Percentiles rank a stretch among this genome's conserved stretches.
These are phyloP conservation scores for Acrobasis consociella DNA, from an alignment of 2,888 invertebrate genomes.

Conservation along the genomic window DNA sequence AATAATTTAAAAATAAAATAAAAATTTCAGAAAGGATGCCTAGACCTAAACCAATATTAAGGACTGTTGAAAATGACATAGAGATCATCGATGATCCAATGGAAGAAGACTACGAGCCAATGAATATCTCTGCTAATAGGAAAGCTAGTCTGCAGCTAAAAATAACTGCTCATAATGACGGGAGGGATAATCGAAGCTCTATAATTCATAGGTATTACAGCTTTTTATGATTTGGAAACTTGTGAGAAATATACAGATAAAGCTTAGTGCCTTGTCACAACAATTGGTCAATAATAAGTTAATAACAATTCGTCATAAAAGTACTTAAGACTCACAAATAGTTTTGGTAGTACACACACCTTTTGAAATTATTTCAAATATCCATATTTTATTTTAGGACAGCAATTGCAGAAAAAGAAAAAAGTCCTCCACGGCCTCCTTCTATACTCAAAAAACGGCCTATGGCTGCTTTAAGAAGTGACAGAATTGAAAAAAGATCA, in stretches of 20 bases:
- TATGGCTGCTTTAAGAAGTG: conserved; percentile 67
- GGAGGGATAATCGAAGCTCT: conserved; percentile 45
- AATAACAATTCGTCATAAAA: too few species aligned
- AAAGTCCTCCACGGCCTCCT: conserved; percentile 70
- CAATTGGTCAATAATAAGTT: too few species aligned
- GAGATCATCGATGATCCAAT: conserved; percentile 71
- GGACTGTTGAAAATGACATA: conserved; percentile 76
- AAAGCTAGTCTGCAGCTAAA: conserved; percentile 70
- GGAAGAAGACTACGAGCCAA: conserved; percentile 55
- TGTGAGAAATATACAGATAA: too few species aligned
- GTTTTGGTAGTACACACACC: too few species aligned
- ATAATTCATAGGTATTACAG: conserved; percentile 47
- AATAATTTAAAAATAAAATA: too few species aligned
- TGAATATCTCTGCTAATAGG: conserved; percentile 50
- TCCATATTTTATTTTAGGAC: conserved; percentile 43
- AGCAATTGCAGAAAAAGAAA: conserved; percentile 54
- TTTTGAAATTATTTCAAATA: not conserved
- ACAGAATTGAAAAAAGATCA: conserved; percentile 57
- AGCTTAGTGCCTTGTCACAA: too few species aligned
- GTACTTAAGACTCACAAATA: too few species aligned
- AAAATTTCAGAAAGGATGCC: conserved; percentile 41
- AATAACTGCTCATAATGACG: conserved; percentile 71
- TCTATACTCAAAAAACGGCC: conserved; percentile 79
- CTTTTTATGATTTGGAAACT: too few species aligned
- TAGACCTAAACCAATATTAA: conserved; percentile 63